phyloP scores from a whole-genome alignment of 1,140 invertebrate species.

The Chironomus tepperi region DNA sequence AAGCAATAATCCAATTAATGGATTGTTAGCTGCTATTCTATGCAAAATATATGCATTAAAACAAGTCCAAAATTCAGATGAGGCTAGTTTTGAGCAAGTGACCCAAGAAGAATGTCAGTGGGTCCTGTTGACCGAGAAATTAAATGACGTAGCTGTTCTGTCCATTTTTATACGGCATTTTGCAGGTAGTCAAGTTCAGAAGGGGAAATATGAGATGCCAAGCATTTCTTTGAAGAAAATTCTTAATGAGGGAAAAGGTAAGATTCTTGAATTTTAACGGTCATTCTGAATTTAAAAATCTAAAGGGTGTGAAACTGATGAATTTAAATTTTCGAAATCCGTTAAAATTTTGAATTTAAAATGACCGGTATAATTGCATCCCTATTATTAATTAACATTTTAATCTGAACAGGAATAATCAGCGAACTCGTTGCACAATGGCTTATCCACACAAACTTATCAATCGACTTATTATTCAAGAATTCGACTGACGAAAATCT shows the following conservation, averaged over 20 bases:
- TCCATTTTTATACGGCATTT: constrained; percentile 55
- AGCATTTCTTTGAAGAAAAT: constrained; percentile 65
- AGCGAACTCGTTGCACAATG: constrained; percentile 76
- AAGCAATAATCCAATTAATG: constrained; percentile 58
- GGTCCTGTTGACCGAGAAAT: constrained; percentile 73
- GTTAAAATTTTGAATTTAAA: too few relatives aligned
- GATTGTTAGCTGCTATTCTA: constrained; percentile 63
- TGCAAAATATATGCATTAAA: constrained; percentile 57
- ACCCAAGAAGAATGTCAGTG: constrained; percentile 78
- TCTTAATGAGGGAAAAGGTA: constrained; percentile 60
- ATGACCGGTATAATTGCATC: too few relatives aligned
- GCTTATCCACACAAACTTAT: constrained; percentile 40
- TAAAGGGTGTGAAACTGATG: too few relatives aligned
- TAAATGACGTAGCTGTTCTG: constrained; percentile 79
- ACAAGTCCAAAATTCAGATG: constrained; percentile 42
- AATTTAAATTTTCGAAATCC: too few relatives aligned
- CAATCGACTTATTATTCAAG: constrained; percentile 25
- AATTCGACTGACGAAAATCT: constrained; percentile 26
- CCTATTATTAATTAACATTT: too few relatives aligned
- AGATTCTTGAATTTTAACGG: too few relatives aligned
- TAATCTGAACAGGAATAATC: constrained; percentile 54
- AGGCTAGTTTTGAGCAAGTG: constrained; percentile 71
- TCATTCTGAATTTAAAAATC: too few relatives aligned
- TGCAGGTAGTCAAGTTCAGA: constrained; percentile 39
- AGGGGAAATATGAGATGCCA: constrained; percentile 49